Percentiles rank a stretch among this genome's conserved stretches.
Evolutionary conservation across 1,140 invertebrate genomes (phyloP).

Genomic region (Pseudachorutes palmiensis): DNA sequence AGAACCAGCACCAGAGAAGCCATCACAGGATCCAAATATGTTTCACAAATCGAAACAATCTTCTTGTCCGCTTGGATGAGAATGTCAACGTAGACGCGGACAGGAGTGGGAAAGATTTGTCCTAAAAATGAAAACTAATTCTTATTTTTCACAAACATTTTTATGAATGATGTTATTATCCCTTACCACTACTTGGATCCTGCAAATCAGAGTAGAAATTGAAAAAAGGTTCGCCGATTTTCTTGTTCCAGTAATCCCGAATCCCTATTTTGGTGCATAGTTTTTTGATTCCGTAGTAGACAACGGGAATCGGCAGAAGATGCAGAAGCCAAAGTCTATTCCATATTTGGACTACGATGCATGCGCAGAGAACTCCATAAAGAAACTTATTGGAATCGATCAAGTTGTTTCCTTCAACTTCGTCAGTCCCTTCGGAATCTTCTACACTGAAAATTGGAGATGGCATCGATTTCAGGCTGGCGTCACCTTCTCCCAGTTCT

Average conservation of each 20-base stretch:
- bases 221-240: slow-evolving; percentile 19
- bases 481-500: slow-evolving; percentile 1
- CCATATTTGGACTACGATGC: slow-evolving; percentile 61
- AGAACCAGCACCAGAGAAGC: slow-evolving; percentile 53
- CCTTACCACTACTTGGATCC: slow-evolving; percentile 8
- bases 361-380: slow-evolving; percentile 58
- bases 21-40: slow-evolving; percentile 54
- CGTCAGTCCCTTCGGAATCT: slow-evolving; percentile 23
- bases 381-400: slow-evolving; percentile 54
- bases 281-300: slow-evolving; percentile 47
- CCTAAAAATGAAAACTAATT: slow-evolving; percentile 10
- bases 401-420: slow-evolving; percentile 34
- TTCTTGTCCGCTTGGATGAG: slow-evolving; percentile 46
- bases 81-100: not conserved
- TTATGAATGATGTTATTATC: not conserved
- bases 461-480: slow-evolving; percentile 3
- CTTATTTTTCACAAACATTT: no score
- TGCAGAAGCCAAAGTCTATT: slow-evolving; percentile 61
- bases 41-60: slow-evolving; percentile 53
- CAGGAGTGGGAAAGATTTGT: slow-evolving; percentile 16
- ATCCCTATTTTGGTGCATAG: slow-evolving; percentile 20
- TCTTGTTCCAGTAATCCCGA: slow-evolving; percentile 12
- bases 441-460: slow-evolving; percentile 17
- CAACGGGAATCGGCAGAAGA: slow-evolving; percentile 56
- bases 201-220: slow-evolving; percentile 13